Evolutionary conservation across 2,113 vertebrate species (phyloP).

Genomic region (Paramormyrops kingsleyae): DNA sequence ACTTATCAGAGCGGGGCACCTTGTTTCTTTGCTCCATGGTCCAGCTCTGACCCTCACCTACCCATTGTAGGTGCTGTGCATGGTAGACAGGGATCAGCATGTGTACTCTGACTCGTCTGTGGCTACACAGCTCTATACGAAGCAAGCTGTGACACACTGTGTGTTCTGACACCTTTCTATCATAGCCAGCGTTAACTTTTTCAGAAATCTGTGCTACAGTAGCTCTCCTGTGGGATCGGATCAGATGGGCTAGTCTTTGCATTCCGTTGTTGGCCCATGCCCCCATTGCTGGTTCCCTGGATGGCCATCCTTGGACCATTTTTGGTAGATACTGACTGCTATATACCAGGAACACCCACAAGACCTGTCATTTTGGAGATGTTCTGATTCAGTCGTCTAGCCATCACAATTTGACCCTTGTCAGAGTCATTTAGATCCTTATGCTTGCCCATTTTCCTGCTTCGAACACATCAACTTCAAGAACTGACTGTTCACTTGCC

Average conservation of each 20-base stretch:
- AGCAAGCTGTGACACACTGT: background rate
- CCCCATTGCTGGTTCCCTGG: background rate
- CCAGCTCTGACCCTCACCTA: background rate
- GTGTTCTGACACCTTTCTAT: background rate
- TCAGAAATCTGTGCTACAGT: background rate
- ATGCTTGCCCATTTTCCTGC: background rate
- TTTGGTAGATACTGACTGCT: background rate
- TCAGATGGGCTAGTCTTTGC: background rate
- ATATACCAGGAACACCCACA: background rate
- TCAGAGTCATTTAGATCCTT: background rate
- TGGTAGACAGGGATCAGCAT: background rate
- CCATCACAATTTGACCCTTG: background rate
- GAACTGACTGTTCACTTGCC: background rate
- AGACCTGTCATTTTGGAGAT: background rate
- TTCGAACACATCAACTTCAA: background rate
- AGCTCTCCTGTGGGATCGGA: background rate
- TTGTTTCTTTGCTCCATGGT: background rate
- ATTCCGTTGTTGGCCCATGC: background rate
- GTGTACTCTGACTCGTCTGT: background rate
- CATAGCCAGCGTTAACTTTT: background rate
- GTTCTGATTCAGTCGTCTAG: background rate
- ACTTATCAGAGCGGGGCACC: background rate
- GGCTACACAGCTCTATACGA: background rate
- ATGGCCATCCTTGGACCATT: background rate
- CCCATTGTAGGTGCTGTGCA: background rate